These are phyloP conservation scores for Drosophila stalkeri DNA, from an alignment of 2,888 invertebrate genomes.

Conservation along the genomic window DNA sequence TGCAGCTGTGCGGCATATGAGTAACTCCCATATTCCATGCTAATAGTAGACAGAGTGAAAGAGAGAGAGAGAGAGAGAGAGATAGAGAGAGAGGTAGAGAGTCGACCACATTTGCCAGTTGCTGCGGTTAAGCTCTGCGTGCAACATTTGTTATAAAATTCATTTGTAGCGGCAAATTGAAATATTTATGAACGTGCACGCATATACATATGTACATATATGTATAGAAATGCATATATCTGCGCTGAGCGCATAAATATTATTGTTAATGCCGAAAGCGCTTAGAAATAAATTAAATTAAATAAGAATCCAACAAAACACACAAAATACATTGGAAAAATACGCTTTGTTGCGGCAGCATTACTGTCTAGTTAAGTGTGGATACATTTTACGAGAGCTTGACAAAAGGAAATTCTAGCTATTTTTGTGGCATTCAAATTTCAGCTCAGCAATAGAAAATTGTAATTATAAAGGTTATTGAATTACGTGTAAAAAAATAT, in stretches of 20 bases:
- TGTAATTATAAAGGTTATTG: neutral
- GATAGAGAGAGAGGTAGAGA: conserved; percentile 1
- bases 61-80: neutral
- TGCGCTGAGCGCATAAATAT: conserved; percentile 23
- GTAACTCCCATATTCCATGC: conserved; percentile 50
- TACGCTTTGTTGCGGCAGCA: conserved; percentile 10
- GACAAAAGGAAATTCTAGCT: neutral
- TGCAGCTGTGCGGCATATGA: conserved; percentile 56
- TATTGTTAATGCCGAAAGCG: conserved; percentile 32
- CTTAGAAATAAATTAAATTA: conserved; percentile 46
- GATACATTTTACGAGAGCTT: neutral
- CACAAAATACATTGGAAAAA: conserved; percentile 21
- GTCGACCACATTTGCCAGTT: conserved; percentile 29
- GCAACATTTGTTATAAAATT: conserved; percentile 37
- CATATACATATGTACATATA: conserved; percentile 9
- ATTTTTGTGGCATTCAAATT: neutral
- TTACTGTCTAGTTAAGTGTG: neutral
- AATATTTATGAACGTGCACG: conserved; percentile 37
- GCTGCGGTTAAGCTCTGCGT: conserved; percentile 15
- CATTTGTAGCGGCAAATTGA: conserved; percentile 41
- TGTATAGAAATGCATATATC: conserved; percentile 26
- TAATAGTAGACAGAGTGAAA: conserved; percentile 44
- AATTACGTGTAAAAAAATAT: neutral
- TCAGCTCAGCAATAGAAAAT: neutral
- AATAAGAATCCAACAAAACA: conserved; percentile 12